Evolutionary conservation across 2,888 invertebrate genomes (phyloP).

Genomic region (Cheilosia vulpina): DNA sequence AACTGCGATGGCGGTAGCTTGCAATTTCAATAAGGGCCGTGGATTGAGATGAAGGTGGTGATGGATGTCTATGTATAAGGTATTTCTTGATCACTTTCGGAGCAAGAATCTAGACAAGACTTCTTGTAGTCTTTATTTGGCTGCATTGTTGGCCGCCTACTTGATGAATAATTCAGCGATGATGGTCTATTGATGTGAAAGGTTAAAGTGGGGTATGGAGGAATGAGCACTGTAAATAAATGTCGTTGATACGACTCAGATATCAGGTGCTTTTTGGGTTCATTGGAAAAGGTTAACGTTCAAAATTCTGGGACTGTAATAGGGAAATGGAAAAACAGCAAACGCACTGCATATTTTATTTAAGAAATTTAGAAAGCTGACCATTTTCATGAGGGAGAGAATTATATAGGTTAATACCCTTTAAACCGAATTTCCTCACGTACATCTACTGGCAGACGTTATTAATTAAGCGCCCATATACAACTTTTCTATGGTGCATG

Average conservation of each 20-base stretch:
- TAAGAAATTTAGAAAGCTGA: too few relatives aligned
- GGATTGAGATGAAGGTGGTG: not conserved
- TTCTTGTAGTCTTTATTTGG: constrained; percentile 64
- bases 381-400: too few relatives aligned
- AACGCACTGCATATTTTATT: too few relatives aligned
- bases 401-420: too few relatives aligned
- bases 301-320: too few relatives aligned
- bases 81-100: constrained; percentile 60
- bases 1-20: constrained; percentile 49
- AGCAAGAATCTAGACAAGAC: constrained; percentile 58
- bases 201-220: constrained; percentile 2
- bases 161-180: constrained; percentile 66
- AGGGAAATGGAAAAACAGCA: too few relatives aligned
- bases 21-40: constrained; percentile 53
- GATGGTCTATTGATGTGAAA: constrained; percentile 36
- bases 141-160: constrained; percentile 49
- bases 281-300: not conserved
- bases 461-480: too few relatives aligned
- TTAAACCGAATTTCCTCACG: too few relatives aligned
- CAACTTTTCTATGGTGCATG: too few relatives aligned
- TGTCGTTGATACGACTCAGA: constrained; percentile 5
- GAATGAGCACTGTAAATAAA: constrained; percentile 5
- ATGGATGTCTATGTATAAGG: constrained; percentile 42
- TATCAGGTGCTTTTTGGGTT: constrained; percentile 25
- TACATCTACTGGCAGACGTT: too few relatives aligned